Conservation (phyloP, 2,888 invertebrate genomes). For the Xanthia icteritia region DNA sequence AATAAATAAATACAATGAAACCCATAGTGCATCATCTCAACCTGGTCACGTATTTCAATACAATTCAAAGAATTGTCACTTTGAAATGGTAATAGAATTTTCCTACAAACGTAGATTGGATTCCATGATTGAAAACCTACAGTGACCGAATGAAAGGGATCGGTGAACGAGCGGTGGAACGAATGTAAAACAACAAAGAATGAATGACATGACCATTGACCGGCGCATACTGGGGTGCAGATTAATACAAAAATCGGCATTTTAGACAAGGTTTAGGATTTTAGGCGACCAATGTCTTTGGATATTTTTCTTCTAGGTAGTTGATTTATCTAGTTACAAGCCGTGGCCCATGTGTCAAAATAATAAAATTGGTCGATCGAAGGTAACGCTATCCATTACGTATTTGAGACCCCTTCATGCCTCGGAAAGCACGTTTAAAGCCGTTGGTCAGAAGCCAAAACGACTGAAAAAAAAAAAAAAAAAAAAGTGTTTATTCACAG, state of each 20-base stretch:
- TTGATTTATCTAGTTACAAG: too few relatives aligned
- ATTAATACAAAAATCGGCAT: background rate
- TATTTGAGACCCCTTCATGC: too few relatives aligned
- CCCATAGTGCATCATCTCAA: background rate
- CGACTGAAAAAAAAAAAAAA: too few relatives aligned
- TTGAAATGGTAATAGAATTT: constrained; percentile 31
- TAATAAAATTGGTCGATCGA: too few relatives aligned
- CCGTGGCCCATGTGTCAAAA: too few relatives aligned
- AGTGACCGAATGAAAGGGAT: constrained; percentile 30
- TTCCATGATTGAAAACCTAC: constrained; percentile 54
- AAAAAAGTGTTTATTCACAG: too few relatives aligned
- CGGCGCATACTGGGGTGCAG: background rate
- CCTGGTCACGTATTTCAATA: constrained; percentile 7
- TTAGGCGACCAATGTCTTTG: too few relatives aligned
- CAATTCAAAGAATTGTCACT: constrained; percentile 26
- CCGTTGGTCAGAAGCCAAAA: too few relatives aligned
- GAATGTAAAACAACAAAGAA: constrained; percentile 43
- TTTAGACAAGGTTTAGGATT: background rate
- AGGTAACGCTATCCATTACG: too few relatives aligned
- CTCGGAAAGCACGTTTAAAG: too few relatives aligned
- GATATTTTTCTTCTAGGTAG: background rate
- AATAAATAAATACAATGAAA: background rate
- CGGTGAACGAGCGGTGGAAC: constrained; percentile 14
- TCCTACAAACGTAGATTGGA: constrained; percentile 49
- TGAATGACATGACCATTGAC: constrained; percentile 15